Evolutionary conservation across 37 sponge, comb jelly and placozoan genomes (phyloP).

Genomic region (Hormiphora californensis): DNA sequence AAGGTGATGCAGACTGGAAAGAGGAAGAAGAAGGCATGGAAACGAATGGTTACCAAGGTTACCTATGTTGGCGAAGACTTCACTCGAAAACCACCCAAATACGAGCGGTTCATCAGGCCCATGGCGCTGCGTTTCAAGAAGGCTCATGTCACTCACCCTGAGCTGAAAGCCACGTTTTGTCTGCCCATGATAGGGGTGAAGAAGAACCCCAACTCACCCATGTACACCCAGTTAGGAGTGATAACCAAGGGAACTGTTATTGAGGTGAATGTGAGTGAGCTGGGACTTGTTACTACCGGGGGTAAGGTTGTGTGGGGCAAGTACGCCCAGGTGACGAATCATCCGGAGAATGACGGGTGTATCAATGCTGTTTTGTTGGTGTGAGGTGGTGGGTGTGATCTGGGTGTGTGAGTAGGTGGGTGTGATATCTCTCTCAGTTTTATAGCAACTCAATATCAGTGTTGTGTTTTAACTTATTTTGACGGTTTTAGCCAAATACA

Average conservation of each 20-base stretch:
- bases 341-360: constrained; percentile 99
- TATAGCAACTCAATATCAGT: too few species aligned
- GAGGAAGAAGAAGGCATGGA: constrained; percentile 84
- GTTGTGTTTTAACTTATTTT: too few species aligned
- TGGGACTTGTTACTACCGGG: constrained; percentile 96
- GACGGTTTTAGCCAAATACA: too few species aligned
- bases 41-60: constrained; percentile 97
- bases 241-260: constrained; percentile 99
- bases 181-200: constrained; percentile 97
- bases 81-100: constrained; percentile 97
- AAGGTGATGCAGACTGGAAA: constrained; percentile 90
- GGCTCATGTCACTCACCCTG: constrained; percentile 99
- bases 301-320: constrained; percentile 99
- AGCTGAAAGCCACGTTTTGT: constrained; percentile 95
- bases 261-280: constrained; percentile 97
- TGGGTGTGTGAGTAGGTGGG: too few species aligned
- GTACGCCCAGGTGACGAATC: constrained; percentile 99
- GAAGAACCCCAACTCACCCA: constrained; percentile 94
- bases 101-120: constrained; percentile 95
- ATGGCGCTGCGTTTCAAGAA: constrained; percentile 98
- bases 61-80: constrained; percentile 93
- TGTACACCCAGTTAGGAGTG: constrained; percentile 95
- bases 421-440: too few species aligned
- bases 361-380: constrained; percentile 97
- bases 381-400: too few species aligned